Conservation (phyloP, 2,113 vertebrate species). For the Perognathus longimembris region DNA sequence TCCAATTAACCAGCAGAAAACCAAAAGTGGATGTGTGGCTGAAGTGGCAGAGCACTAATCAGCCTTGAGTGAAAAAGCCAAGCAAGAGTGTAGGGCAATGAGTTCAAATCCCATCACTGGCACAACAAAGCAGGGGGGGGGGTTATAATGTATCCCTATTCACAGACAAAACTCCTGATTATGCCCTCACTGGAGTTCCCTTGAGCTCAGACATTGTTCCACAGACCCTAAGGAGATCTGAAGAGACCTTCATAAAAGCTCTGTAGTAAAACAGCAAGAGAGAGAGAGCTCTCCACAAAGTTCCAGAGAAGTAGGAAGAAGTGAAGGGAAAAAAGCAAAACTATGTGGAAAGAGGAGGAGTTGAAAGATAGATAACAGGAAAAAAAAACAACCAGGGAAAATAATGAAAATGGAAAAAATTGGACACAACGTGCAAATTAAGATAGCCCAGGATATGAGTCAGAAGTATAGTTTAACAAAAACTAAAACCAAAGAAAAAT, state of each 20-base stretch:
- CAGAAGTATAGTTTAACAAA: constrained; percentile 49
- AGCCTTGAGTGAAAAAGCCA: no score
- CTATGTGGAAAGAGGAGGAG: neutral
- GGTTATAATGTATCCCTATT: neutral
- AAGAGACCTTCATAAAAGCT: constrained; percentile 31
- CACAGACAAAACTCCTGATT: neutral
- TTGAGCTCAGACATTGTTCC: neutral
- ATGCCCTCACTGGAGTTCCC: neutral
- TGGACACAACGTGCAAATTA: constrained; percentile 56
- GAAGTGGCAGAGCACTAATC: no score
- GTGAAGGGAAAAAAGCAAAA: neutral
- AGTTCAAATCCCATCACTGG: no score
- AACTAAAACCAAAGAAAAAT: constrained; percentile 56
- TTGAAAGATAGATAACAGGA: constrained; percentile 21
- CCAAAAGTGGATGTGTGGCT: no score
- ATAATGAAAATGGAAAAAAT: constrained; percentile 57
- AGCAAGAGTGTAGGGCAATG: no score
- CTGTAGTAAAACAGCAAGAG: constrained; percentile 40
- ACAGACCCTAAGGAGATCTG: neutral
- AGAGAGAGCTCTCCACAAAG: neutral
- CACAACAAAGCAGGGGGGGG: neutral
- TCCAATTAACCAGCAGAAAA: no score
- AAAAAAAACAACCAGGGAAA: constrained; percentile 51
- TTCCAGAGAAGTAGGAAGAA: constrained; percentile 51
- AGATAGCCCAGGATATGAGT: constrained; percentile 71